Base-by-base conservation (phyloP, 1,140 invertebrate species). In the Bombus superbus region DNA sequence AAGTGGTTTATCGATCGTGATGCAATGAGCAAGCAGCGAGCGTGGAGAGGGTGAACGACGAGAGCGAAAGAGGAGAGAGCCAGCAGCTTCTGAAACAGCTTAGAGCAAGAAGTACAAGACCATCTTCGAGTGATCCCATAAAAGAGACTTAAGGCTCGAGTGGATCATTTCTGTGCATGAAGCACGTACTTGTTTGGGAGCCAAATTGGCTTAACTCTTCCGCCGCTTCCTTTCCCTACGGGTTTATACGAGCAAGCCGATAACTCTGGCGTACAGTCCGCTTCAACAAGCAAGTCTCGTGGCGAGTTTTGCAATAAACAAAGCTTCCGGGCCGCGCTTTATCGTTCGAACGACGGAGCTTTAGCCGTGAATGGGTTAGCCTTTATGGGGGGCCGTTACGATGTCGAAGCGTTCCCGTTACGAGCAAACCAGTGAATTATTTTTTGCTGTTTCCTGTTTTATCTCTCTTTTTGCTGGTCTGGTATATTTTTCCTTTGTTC, bases 171-270 rank as follows among this genome's bases (percentile, higher is more conserved):
- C 68, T 59, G 79, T 75, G 80, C 80, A 83, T 71, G 72, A 83
- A 86, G 88, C 80, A 86, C 77, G 81, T 89, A 86, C 85, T 89
- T 81, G 84, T 85, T 89, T 86, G 76, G 42, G 59, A 80, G 84
- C 80, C 79, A 89, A 89, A 89, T 89, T 89, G 88, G 84, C 88
- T 89, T 89, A 89, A 86, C 87, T 89, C 88, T 76, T 89, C 87
- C 83, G 53, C 32, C 72, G 74, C 73, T 79, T 80, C 72, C 85
- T 89, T 47, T 89, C 73, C 64, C n/a, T 53, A 35, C 72, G 28
- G 47, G 40, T 81, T 77, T 79, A 76, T 77, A 64, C 53, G 53
- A 42, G 74, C 64, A 68, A 75, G 66, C 57, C 74, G 81, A 80
- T 86, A 74, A 81, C 68, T 74, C 2, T 18, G 38, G 40, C 15